Base-by-base conservation (phyloP, 2,113 vertebrate genomes). In the Prochilodus magdalenae region DNA sequence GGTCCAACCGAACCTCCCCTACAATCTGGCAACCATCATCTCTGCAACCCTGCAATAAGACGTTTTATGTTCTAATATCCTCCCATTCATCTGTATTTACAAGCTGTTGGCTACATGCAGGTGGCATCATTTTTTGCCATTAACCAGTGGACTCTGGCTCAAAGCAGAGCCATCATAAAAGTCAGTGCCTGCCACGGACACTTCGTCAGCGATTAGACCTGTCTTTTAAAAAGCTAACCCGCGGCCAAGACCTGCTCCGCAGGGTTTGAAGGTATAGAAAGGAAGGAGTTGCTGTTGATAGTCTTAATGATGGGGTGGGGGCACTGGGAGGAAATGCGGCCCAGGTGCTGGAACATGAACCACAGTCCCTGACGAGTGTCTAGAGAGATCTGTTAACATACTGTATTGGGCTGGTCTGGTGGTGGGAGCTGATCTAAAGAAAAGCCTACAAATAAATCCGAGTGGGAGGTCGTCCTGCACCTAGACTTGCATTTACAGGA, bases 71-170 rank as follows among this genome's bases (percentile, higher is more conserved):
- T 89, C 53, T 59, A 75, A 80, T 84, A 75, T 82, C 60, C 33
- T 87, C 73, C 82, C 27, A 71, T 76, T 75, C 69, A 1, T 79
- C 75, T 79, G 73, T 79, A 66, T 92, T 90, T 90, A 91, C 84
- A 89, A 89, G 88, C 83, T 92, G 89, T 87, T 91, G 82, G 80
- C 81, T 90, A 70, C 60, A 59, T 75, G 65, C 86, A 91, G 88
- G 91, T 93, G 91, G 87, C 88, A 92, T 90, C 88, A 84, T 76
- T 90, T 78, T 76, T 55, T 76, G 81, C 85, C 82, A 86, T 83
- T 89, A 90, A 90, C 87, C 86, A 80, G 20, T 24, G 74, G 86
- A 79, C 81, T 88, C 84, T 91, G 90, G 87, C 80, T 85, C 70
- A 73, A 82, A 87, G 24, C 18, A 27, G 85, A 73, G 66, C 75